A percentile compares a stretch with the other conserved stretches of the same genome.
These are phyloP conservation scores for Alviniconcha strummeri DNA, from an alignment of 2,888 invertebrate genomes.

Conservation along the genomic window DNA sequence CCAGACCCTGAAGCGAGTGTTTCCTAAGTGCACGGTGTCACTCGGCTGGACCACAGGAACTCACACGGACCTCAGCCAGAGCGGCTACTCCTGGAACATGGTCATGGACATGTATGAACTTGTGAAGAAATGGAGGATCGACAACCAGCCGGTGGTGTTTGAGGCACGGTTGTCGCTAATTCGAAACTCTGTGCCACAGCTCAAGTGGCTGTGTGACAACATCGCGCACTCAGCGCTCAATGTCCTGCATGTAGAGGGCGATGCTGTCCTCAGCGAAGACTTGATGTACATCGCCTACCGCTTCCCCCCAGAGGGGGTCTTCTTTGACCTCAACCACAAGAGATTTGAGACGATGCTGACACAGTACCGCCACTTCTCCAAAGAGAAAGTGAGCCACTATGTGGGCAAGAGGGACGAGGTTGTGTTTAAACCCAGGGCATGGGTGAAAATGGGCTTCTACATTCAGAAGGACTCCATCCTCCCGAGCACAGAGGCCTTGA, in stretches of 20 bases:
- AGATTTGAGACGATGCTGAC: constrained; percentile 48
- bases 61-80: constrained; percentile 63
- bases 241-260: constrained; percentile 55
- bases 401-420: constrained; percentile 57
- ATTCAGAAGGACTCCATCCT: constrained; percentile 61
- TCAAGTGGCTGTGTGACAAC: constrained; percentile 67
- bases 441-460: constrained; percentile 67
- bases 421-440: constrained; percentile 60
- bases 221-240: constrained; percentile 58
- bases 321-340: constrained; percentile 58
- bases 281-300: constrained; percentile 63
- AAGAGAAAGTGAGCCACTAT: constrained; percentile 50
- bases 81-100: constrained; percentile 66
- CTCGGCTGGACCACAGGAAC: constrained; percentile 70
- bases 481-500: constrained; percentile 62
- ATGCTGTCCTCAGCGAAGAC: constrained; percentile 46
- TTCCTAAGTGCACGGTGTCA: constrained; percentile 66
- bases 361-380: constrained; percentile 54
- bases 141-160: constrained; percentile 62
- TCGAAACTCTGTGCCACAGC: constrained; percentile 63
- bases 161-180: constrained; percentile 62
- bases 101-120: constrained; percentile 68
- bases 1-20: constrained; percentile 55
- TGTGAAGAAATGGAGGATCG: constrained; percentile 52
- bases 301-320: constrained; percentile 58